Base-by-base conservation (phyloP, 2,888 invertebrate genomes). In the Conops quadrifasciatus region DNA sequence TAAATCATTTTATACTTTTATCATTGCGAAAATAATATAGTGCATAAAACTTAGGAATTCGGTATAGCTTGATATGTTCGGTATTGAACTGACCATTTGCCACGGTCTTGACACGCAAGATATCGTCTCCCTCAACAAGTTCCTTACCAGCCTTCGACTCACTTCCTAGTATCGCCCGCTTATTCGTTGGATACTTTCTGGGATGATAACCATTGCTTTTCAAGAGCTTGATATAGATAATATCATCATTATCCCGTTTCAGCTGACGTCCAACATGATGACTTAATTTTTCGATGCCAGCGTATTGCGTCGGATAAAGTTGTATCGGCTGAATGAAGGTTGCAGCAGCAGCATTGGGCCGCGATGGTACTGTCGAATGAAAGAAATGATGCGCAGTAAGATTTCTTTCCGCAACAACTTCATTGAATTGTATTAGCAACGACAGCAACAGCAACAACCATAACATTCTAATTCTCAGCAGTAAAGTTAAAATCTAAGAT, bases 1-100 rank as follows among this genome's bases (percentile, higher is more conserved):
- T 7, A 4, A 5, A 53, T 53, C 13, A 11, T 5, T 24, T 1
- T 21, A 53, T 51, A 53, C 19, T 21, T 24, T 67, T 77, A 2
- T 70, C 78, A 47, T 78, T 81, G 63, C 78, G 80, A 28, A 78
- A 83, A 19, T 82, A 80, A 63, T 77, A 82, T 75, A 83, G 82
- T 68, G 83, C 82, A 77, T 80, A 83, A 72, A 84, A 84, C 72
- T 84, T 82, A 1, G 83, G 83, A 43, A 83, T 71, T 63, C 82
- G 80, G 68, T 81, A 84, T 7, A 80, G 75, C 75, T 81, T 83
- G 24, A 84, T 65, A 5, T 82, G 83, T 30, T 80, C 79, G 65
- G 82, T 78, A 70, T 82, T 83, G 65, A 84, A 84, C n/a, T 81
- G 80, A 0, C 83, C 83, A 65, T 84, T 84, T 43, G 78, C 73